Evolutionary conservation across 2,113 vertebrate genomes (phyloP), one percentile per base, ranked within the genome.

Genomic region (Orycteropus afer): DNA sequence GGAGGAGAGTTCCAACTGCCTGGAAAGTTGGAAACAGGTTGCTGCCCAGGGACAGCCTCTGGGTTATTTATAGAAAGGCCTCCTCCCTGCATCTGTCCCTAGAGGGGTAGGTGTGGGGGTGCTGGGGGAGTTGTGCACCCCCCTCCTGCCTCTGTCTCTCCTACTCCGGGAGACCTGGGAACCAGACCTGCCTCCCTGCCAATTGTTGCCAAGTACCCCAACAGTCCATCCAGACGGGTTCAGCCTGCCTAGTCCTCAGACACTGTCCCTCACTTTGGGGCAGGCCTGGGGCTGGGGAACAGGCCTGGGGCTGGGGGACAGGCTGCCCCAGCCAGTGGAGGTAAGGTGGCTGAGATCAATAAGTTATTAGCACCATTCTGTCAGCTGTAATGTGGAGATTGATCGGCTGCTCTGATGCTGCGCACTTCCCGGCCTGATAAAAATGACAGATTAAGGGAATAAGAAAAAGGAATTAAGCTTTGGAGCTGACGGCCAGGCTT

Each of bases 351-450:
- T 77, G 20, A 69, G 99, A 99, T 99, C 99, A 99, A 99, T 99
- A 99, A 99, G 99, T 99, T 99, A 99, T 99, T 99, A 99, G 99
- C 99, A 99, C 99, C 99, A 99, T 99, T 99, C 99, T 99, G 99
- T 99, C 99, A 99, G 99, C 99, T 99, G 99, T 99, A 99, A 99
- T 99, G 99, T 99, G 99, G 98, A 99, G 99, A 99, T 99, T 99
- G 99, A 99, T 99, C 98, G 99, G 98, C 98, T 98, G 98, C 98
- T 98, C 97, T 98, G 98, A 98, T 97, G 98, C 98, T 97, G 98
- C 98, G 98, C 92, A 95, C 89, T 98, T 99, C 98, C 98, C 97
- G 95, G 98, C 98, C 99, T 99, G 99, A 99, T 99, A 99, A 99
- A 99, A 99, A 99, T 99, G 99, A 99, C 99, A 99, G 99, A 99